Base-by-base conservation (phyloP, 1,140 invertebrate species). In the Cephus cinctus region DNA sequence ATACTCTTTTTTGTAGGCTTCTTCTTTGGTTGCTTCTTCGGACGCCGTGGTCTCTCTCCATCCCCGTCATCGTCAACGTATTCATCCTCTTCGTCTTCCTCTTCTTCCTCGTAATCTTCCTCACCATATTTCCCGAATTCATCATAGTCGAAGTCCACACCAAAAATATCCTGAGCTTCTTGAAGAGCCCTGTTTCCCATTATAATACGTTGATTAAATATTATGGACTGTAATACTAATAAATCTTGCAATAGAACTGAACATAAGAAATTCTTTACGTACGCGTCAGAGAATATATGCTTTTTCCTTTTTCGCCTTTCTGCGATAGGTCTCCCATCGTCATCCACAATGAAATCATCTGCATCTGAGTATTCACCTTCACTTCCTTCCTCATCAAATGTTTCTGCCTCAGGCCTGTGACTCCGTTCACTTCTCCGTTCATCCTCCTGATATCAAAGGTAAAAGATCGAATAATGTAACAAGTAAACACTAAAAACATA, bases 141-240 rank as follows among this genome's bases (percentile, higher is more conserved):
- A 54, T 96, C 92, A 73, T 91, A 98, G 74, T 99, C 96, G 79
- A 98, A 98, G 70, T 98, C 94, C 15, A 98, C 95, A 45, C 97
- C 98, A 76, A 99, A 99, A 56, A 98, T 98, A 67, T 99, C 97
- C 75, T 98, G 95, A 42, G 97, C 97, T 77, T 98, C 94, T 83
- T 98, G 96, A 19, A 98, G 76, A 1, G 92, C 90, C 4, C 90
- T 91, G 67, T 30, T 30, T 30, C 27, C 12, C 27, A 30, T 30
- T 8, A 8, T 30, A 8, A 30, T 30, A 30, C 12, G 12, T 30
- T 30, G 8, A 30, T 30, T n/a, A n/a, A n/a, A 30, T 30, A 30
- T 30, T 30, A 6, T 8, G 9, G 1, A 9, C 9, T 30, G 27
- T 1, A 30, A 9, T 30, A 9, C 8, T 12, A n/a, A 8, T 30